These are phyloP conservation scores for Lepus americanus DNA, from an alignment of 2,113 vertebrate genomes.

Conservation along the genomic window DNA sequence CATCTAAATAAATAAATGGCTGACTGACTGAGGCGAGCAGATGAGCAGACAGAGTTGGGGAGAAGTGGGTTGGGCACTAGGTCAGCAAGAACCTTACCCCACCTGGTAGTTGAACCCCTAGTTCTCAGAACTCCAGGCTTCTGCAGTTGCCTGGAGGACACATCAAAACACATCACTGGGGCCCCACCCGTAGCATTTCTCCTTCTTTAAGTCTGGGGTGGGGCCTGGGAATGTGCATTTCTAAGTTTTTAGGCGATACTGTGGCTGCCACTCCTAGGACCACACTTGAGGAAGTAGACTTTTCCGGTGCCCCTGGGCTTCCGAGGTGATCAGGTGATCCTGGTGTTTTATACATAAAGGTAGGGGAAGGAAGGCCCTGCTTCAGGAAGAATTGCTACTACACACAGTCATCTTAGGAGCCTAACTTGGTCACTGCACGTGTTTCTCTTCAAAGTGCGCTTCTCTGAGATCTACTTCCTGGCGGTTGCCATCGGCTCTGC, in stretches of 20 bases:
- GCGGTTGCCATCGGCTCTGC: constrained; percentile 90
- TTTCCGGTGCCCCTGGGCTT: neutral
- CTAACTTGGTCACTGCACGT: neutral
- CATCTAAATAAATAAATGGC: neutral
- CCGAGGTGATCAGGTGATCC: neutral
- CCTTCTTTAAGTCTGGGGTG: neutral
- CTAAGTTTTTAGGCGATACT: neutral
- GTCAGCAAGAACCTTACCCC: constrained; percentile 3
- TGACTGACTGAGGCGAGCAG: neutral
- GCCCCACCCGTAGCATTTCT: neutral
- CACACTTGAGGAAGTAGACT: neutral
- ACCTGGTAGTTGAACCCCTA: neutral
- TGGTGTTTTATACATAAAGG: neutral
- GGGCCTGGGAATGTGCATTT: constrained; percentile 14
- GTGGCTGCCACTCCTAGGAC: neutral
- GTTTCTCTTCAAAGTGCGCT: constrained; percentile 87
- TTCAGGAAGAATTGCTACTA: neutral
- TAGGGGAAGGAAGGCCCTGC: neutral
- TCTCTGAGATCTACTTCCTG: constrained; percentile 94
- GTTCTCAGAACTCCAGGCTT: neutral
- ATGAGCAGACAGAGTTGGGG: neutral
- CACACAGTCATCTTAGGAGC: neutral
- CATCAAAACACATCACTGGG: constrained; percentile 28
- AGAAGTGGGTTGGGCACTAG: neutral
- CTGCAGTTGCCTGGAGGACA: neutral